Conservation (phyloP, 1,140 invertebrate species). For the Hyphantria cunea region DNA sequence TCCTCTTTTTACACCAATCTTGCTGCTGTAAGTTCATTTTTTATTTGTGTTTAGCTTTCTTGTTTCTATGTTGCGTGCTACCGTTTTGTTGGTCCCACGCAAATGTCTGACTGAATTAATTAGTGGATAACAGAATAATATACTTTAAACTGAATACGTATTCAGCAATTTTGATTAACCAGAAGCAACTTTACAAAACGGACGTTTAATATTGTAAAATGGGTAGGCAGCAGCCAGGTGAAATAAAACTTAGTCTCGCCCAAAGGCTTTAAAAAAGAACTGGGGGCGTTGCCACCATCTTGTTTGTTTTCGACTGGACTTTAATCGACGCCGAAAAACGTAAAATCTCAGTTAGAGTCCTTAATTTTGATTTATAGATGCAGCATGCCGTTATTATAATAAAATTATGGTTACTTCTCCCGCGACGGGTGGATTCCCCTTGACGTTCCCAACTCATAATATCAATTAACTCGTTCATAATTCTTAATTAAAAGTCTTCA, state of each 20-base stretch:
- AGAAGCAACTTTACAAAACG: slow-evolving; percentile 45
- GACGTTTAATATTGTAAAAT: slow-evolving; percentile 52
- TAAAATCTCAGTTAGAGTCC: slow-evolving; percentile 51
- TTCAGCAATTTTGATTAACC: slow-evolving; percentile 34
- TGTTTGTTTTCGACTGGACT: slow-evolving; percentile 73
- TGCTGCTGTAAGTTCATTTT: slow-evolving; percentile 45
- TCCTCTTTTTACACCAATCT: slow-evolving; percentile 47
- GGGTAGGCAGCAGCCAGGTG: slow-evolving; percentile 40
- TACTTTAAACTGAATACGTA: neutral
- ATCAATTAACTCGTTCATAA: slow-evolving; percentile 69
- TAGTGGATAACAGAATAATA: too few species aligned
- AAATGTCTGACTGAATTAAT: too few species aligned
- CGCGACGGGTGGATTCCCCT: slow-evolving; percentile 46
- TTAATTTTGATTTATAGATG: slow-evolving; percentile 75
- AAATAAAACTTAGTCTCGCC: slow-evolving; percentile 41
- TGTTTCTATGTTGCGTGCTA: slow-evolving; percentile 53
- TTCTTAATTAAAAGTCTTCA: slow-evolving; percentile 52
- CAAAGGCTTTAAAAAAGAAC: slow-evolving; percentile 42
- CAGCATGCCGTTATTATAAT: slow-evolving; percentile 64
- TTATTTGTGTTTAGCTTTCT: slow-evolving; percentile 58
- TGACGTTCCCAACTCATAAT: slow-evolving; percentile 57
- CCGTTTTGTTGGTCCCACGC: slow-evolving; percentile 35
- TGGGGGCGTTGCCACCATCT: slow-evolving; percentile 42
- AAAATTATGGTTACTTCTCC: slow-evolving; percentile 52
- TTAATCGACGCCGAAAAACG: slow-evolving; percentile 64